Conservation (phyloP, 1,140 invertebrate genomes). For the Drosophila pectinifera region DNA sequence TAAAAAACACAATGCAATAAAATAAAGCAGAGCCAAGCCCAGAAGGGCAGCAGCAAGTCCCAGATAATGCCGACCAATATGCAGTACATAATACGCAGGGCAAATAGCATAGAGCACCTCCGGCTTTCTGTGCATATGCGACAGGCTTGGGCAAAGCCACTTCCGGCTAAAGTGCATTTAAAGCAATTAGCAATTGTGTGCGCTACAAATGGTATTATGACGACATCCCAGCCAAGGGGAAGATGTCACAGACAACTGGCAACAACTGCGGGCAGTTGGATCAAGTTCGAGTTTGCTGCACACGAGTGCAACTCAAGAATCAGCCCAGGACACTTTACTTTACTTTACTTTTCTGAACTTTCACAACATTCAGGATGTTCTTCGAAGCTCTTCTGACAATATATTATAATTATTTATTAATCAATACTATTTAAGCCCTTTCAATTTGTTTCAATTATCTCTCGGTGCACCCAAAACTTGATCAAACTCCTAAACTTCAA, state of each 20-base stretch:
- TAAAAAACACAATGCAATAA: slow-evolving; percentile 61
- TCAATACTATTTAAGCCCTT: not conserved
- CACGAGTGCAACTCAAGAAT: slow-evolving; percentile 9
- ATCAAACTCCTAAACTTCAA: slow-evolving; percentile 1
- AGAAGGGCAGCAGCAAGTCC: slow-evolving; percentile 39
- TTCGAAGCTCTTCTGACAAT: too few relatives aligned
- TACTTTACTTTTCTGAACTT: too few relatives aligned
- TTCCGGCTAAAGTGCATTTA: slow-evolving; percentile 76
- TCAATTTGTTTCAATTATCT: not conserved
- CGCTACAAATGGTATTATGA: slow-evolving; percentile 54
- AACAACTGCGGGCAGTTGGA: slow-evolving; percentile 40
- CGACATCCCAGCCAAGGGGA: slow-evolving; percentile 12
- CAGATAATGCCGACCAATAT: slow-evolving; percentile 66
- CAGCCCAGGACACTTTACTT: too few relatives aligned
- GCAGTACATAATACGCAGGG: slow-evolving; percentile 53
- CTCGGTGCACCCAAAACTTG: not conserved
- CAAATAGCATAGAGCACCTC: slow-evolving; percentile 29
- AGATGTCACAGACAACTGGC: slow-evolving; percentile 30
- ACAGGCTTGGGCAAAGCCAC: slow-evolving; percentile 67
- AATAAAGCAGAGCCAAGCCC: slow-evolving; percentile 42
- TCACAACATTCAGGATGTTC: too few relatives aligned
- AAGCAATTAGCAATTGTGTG: slow-evolving; percentile 74
- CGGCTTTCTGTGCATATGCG: slow-evolving; percentile 50
- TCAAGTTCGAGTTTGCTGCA: not conserved
- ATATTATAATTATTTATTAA: too few relatives aligned